Percentiles rank a stretch among this genome's conserved stretches.
These are phyloP conservation scores for Aradophagus sp. DNA, from an alignment of 1,140 invertebrate species.

Conservation along the genomic window DNA sequence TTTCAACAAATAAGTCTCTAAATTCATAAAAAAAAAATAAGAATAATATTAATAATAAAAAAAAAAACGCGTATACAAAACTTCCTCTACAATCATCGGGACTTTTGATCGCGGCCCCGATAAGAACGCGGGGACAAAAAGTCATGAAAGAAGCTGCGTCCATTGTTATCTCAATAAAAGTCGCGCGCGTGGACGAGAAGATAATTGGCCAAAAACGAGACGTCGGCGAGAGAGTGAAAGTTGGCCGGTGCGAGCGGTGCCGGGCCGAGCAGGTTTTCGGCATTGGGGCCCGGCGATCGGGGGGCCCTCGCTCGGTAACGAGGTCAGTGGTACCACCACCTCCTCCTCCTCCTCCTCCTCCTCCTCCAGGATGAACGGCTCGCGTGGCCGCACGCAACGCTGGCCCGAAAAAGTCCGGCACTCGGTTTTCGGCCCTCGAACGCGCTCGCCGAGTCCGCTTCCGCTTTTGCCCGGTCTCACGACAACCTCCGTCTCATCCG, in stretches of 20 bases:
- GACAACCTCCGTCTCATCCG: conserved; percentile 29
- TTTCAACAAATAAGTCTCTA: neutral
- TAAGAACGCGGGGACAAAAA: too few relatives aligned
- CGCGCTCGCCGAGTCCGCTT: conserved; percentile 19
- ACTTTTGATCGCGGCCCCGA: too few relatives aligned
- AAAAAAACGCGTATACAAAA: neutral
- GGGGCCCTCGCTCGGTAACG: conserved; percentile 69
- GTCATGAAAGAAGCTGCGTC: conserved; percentile 3
- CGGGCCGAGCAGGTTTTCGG: conserved; percentile 70
- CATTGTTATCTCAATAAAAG: conserved; percentile 6
- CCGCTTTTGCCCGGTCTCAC: conserved; percentile 22
- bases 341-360: conserved; percentile 58
- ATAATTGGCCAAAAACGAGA: conserved; percentile 49
- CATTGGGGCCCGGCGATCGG: conserved; percentile 71
- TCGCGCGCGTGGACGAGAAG: conserved; percentile 16
- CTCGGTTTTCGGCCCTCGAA: conserved; percentile 54
- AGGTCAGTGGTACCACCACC: conserved; percentile 74
- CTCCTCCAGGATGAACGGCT: too few relatives aligned
- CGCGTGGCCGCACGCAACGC: conserved; percentile 62
- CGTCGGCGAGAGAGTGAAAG: conserved; percentile 70
- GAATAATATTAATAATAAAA: neutral
- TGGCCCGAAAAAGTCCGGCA: conserved; percentile 66
- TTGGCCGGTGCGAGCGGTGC: conserved; percentile 63
- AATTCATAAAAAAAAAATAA: neutral
- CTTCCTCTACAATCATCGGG: too few relatives aligned